Percentiles rank a stretch among this genome's conserved stretches.
These are phyloP conservation scores for Sinocyclocheilus maitianheensis DNA, from an alignment of 2,113 vertebrate genomes.

Conservation along the genomic window DNA sequence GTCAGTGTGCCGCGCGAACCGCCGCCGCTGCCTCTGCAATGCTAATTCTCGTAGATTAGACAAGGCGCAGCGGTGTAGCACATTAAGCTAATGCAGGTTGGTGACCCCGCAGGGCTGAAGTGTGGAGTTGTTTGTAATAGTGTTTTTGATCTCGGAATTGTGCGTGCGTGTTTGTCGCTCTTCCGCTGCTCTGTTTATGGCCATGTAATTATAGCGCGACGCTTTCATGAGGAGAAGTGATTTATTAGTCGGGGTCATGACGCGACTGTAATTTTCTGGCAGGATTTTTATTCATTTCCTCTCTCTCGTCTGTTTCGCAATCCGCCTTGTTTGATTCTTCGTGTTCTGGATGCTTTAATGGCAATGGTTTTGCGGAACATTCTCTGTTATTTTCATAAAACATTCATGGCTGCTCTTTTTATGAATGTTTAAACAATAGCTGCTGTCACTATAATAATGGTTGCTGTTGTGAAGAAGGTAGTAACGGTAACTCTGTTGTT, in stretches of 20 bases:
- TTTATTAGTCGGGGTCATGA: constrained; percentile 75
- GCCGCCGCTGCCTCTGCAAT: constrained; percentile 12
- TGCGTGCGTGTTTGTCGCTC: constrained; percentile 45
- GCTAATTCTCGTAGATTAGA: constrained; percentile 55
- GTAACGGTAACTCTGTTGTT: constrained; percentile 24
- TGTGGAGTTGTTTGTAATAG: constrained; percentile 49
- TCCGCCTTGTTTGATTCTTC: constrained; percentile 31
- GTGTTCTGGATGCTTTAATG: constrained; percentile 9
- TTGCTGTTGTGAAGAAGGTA: background rate
- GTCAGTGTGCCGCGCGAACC: background rate
- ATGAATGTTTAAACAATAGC: background rate
- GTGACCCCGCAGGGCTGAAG: constrained; percentile 54
- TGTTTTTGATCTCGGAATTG: constrained; percentile 45
- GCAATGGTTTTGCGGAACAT: background rate
- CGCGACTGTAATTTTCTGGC: constrained; percentile 59
- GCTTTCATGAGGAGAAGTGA: constrained; percentile 65
- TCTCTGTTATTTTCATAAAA: constrained; percentile 13
- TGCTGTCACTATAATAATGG: background rate
- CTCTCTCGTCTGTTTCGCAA: background rate
- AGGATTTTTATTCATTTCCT: constrained; percentile 9
- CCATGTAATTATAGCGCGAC: constrained; percentile 45
- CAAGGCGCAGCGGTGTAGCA: constrained; percentile 43
- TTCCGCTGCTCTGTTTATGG: constrained; percentile 66
- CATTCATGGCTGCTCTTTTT: background rate
- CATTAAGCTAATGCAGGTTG: constrained; percentile 60